phyloP scores from a whole-genome alignment of 1,140 invertebrate genomes.

The Semibalanus balanoides region DNA sequence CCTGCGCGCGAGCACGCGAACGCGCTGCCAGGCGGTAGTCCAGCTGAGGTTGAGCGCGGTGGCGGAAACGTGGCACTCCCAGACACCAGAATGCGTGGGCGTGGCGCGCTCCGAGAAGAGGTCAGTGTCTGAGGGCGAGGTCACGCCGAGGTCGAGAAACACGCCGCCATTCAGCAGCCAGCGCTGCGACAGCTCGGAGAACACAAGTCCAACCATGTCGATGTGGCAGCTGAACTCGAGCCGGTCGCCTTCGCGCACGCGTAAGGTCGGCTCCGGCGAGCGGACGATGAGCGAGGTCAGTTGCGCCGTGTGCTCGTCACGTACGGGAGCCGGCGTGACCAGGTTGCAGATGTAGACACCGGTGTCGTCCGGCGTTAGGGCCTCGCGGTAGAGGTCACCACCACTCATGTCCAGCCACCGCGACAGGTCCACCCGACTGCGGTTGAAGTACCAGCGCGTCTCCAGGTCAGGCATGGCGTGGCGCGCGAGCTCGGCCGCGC shows the following conservation, averaged over 20 bases:
- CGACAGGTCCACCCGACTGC: background rate
- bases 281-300: background rate
- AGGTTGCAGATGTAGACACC: background rate
- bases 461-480: background rate
- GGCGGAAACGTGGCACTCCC: background rate
- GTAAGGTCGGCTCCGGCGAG: background rate
- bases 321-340: background rate
- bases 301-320: background rate
- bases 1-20: background rate
- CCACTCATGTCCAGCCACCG: background rate
- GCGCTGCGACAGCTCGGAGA: background rate
- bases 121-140: background rate
- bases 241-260: background rate
- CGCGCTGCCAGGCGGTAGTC: background rate
- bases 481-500: background rate
- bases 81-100: background rate
- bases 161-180: background rate
- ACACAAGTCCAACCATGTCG: background rate
- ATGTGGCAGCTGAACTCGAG: slow-evolving; percentile 2
- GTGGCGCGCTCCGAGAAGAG: background rate
- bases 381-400: background rate
- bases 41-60: background rate
- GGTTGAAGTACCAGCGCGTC: slow-evolving; percentile 4
- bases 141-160: background rate
- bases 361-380: background rate